These are phyloP conservation scores for Microctonus brassicae DNA, from an alignment of 2,888 invertebrate genomes.

Conservation along the genomic window DNA sequence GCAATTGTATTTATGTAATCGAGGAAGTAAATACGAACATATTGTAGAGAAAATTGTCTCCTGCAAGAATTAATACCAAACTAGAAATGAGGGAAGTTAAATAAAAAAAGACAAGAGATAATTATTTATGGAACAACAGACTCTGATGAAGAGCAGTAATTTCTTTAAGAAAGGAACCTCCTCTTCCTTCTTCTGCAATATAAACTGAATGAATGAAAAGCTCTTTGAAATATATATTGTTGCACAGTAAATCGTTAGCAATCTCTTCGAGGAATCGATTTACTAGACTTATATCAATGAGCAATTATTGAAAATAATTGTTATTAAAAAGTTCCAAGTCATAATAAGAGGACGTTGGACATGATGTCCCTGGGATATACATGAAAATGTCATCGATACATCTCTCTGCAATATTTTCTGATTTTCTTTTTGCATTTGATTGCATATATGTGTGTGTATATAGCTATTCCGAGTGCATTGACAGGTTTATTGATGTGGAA, in stretches of 20 bases:
- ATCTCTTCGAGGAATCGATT: neutral
- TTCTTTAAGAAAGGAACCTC: neutral
- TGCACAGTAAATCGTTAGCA: neutral
- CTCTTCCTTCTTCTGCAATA: neutral
- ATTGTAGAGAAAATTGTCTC: conserved; percentile 6
- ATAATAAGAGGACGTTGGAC: neutral
- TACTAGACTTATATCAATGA: neutral
- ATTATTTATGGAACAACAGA: conserved; percentile 5
- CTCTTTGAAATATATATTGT: neutral
- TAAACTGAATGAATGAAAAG: neutral
- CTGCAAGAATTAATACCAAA: neutral
- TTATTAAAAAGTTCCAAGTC: neutral
- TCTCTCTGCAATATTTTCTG: too few relatives aligned
- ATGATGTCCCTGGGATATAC: neutral
- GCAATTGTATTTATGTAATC: conserved; percentile 18
- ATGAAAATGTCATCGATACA: neutral
- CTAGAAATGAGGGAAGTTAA: neutral
- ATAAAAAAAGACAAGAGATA: neutral
- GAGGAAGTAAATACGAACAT: conserved; percentile 11
- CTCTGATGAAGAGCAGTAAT: neutral
- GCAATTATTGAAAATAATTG: neutral
- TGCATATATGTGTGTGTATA: neutral
- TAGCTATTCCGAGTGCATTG: too few relatives aligned
- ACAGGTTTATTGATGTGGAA: neutral
- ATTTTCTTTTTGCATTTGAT: neutral